Percentiles rank a stretch among this genome's conserved stretches.
phyloP scores from a whole-genome alignment of 2,113 vertebrate species.

The Oncorhynchus tshawytscha region DNA sequence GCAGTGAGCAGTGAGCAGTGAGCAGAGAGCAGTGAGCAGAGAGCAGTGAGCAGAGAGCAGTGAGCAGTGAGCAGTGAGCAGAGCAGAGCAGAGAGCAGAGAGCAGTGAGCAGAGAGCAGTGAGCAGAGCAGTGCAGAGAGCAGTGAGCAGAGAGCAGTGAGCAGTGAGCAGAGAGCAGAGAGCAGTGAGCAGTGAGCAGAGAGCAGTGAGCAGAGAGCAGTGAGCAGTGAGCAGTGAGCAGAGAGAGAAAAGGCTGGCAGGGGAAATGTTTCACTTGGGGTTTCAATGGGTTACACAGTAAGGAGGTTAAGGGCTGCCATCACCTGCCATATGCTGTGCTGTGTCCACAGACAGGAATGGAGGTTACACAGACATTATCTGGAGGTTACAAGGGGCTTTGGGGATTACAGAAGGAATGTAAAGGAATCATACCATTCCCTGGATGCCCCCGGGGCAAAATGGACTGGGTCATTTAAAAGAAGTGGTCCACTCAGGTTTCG shows the following conservation, averaged over 20 bases:
- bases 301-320: constrained; percentile 60
- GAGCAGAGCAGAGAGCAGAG: too few relatives aligned
- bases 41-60: background rate
- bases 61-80: background rate
- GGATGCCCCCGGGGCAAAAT: too few relatives aligned
- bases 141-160: too few relatives aligned
- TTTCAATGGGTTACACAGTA: constrained; percentile 32
- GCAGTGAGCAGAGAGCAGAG: too few relatives aligned
- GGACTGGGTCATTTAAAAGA: too few relatives aligned
- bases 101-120: background rate
- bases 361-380: constrained; percentile 31
- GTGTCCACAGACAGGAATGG: constrained; percentile 53
- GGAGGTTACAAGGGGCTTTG: constrained; percentile 49
- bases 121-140: background rate
- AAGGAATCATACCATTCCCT: constrained; percentile 5
- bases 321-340: constrained; percentile 57
- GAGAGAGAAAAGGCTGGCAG: constrained; percentile 12
- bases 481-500: background rate
- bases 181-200: background rate
- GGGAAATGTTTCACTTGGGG: constrained; percentile 50
- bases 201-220: background rate
- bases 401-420: constrained; percentile 24
- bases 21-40: too few relatives aligned
- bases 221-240: background rate
- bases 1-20: too few relatives aligned